These are phyloP conservation scores for Campoplex nolae DNA, from an alignment of 2,888 invertebrate species.

Conservation along the genomic window DNA sequence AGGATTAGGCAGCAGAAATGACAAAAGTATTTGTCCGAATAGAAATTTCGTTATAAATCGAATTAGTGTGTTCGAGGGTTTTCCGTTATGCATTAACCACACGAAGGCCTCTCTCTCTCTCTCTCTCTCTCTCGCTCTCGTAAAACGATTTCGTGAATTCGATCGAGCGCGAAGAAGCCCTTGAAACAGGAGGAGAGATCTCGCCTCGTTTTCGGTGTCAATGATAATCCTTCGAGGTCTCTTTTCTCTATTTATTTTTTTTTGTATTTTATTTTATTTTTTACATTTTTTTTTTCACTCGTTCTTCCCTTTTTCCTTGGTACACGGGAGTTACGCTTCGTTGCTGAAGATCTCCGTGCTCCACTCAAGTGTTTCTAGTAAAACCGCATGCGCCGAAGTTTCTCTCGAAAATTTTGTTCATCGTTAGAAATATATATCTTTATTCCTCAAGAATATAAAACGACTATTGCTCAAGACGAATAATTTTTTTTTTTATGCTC, in stretches of 20 bases:
- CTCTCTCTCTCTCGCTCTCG: neutral
- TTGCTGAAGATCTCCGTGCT: slow-evolving; percentile 60
- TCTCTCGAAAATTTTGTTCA: slow-evolving; percentile 41
- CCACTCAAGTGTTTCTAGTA: slow-evolving; percentile 60
- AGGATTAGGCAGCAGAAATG: slow-evolving; percentile 21
- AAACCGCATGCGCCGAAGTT: slow-evolving; percentile 57
- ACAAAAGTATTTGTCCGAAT: slow-evolving; percentile 16
- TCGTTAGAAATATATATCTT: neutral
- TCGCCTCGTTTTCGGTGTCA: slow-evolving; percentile 50
- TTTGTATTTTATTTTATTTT: neutral
- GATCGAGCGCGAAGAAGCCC: slow-evolving; percentile 64
- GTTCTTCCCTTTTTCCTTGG: slow-evolving; percentile 26
- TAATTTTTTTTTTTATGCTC: slow-evolving; percentile 36
- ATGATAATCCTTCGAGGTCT: slow-evolving; percentile 49
- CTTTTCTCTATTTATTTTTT: slow-evolving; percentile 11
- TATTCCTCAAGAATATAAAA: slow-evolving; percentile 3
- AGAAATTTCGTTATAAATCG: slow-evolving; percentile 12
- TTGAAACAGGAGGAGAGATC: slow-evolving; percentile 56
- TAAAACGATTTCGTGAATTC: slow-evolving; percentile 61
- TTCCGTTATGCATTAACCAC: neutral
- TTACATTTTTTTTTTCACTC: neutral
- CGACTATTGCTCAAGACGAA: slow-evolving; percentile 53
- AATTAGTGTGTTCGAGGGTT: slow-evolving; percentile 27
- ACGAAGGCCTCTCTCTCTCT: slow-evolving; percentile 30
- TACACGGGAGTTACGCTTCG: slow-evolving; percentile 60